Percentiles rank a stretch among this genome's conserved stretches.
Conservation (phyloP, 64 coral and sea anemone species). For the Catalaphyllia jardinei region DNA sequence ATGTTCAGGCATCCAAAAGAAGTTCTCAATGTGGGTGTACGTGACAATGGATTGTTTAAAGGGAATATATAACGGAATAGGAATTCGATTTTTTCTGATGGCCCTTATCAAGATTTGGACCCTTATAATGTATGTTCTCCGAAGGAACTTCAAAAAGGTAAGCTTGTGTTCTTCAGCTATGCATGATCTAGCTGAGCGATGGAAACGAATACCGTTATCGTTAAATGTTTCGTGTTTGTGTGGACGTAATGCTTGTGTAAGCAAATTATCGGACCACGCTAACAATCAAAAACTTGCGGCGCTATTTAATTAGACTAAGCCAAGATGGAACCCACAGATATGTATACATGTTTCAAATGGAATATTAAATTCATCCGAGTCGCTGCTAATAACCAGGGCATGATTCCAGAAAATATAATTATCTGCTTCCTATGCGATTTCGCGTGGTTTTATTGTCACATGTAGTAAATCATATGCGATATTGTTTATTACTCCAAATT, state of each 20-base stretch:
- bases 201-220: background rate
- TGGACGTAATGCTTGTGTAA: background rate
- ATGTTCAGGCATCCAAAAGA: conserved; percentile 24
- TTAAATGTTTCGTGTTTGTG: conserved; percentile 10
- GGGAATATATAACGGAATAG: conserved; percentile 43
- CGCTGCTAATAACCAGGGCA: background rate
- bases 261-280: background rate
- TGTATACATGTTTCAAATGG: background rate
- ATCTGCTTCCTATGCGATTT: background rate
- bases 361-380: conserved; percentile 17
- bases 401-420: background rate
- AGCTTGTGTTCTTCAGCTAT: background rate
- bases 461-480: background rate
- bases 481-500: background rate
- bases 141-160: conserved; percentile 70
- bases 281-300: conserved; percentile 16
- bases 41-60: conserved; percentile 62
- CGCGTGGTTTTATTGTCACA: background rate
- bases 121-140: conserved; percentile 52
- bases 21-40: conserved; percentile 41
- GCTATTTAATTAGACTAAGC: conserved; percentile 6
- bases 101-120: conserved; percentile 64
- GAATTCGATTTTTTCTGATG: conserved; percentile 63
- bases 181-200: background rate
- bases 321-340: background rate